These are phyloP conservation scores for Oceanodroma tethys DNA, from an alignment of 2,113 vertebrate species.

Conservation along the genomic window DNA sequence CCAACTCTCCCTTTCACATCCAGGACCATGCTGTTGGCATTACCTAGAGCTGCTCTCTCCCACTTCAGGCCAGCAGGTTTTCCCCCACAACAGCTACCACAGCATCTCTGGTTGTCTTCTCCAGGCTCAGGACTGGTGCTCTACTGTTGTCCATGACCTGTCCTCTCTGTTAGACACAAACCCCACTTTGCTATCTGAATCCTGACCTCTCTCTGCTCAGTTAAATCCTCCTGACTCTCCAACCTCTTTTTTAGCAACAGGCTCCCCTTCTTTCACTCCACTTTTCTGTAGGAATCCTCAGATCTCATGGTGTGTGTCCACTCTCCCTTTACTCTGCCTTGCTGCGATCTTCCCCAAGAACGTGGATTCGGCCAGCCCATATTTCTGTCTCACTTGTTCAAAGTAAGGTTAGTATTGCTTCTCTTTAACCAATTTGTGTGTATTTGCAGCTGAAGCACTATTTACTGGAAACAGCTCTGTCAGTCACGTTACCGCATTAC, in stretches of 20 bases:
- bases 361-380: neutral
- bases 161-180: neutral
- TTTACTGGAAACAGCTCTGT: neutral
- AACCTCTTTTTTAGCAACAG: neutral
- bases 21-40: neutral
- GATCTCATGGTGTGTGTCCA: neutral
- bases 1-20: neutral
- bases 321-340: neutral
- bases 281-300: neutral
- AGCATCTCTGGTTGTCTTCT: neutral
- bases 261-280: neutral
- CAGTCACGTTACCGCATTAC: fast-evolving
- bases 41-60: neutral
- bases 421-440: neutral
- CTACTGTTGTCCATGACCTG: neutral
- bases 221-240: neutral
- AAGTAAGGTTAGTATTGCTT: neutral
- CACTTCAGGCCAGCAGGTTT: neutral
- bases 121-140: neutral
- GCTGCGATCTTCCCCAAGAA: neutral
- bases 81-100: neutral
- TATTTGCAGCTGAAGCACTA: neutral
- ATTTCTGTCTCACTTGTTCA: neutral
- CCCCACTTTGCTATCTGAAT: neutral
- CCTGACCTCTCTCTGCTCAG: neutral